Evolutionary conservation across 2,113 vertebrate genomes (phyloP).

Genomic region (Nansenia antarctica): DNA sequence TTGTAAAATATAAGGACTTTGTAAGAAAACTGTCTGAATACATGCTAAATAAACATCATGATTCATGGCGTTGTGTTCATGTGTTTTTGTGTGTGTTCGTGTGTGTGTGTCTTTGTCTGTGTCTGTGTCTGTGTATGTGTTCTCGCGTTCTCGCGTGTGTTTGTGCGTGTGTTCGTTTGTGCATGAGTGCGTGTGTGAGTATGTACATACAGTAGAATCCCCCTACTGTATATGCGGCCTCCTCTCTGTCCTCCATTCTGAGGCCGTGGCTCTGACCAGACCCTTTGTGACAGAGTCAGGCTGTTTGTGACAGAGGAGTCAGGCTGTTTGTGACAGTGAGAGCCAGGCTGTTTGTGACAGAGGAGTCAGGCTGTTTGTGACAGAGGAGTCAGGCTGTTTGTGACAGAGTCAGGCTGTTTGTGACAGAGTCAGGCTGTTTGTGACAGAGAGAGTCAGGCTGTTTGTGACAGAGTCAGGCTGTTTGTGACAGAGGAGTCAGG

Average conservation of each 20-base stretch:
- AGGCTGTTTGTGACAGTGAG: slow-evolving; percentile 29
- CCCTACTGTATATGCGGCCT: slow-evolving; percentile 2
- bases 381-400: slow-evolving; percentile 23
- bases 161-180: background rate
- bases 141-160: too few relatives aligned
- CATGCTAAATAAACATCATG: slow-evolving; percentile 44
- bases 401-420: slow-evolving; percentile 28
- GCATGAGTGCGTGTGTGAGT: background rate
- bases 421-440: slow-evolving; percentile 28
- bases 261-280: slow-evolving; percentile 16
- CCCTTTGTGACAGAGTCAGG: slow-evolving; percentile 44
- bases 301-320: slow-evolving; percentile 31
- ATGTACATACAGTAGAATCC: background rate
- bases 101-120: background rate
- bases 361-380: slow-evolving; percentile 27
- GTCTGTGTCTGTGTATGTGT: background rate
- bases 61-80: background rate
- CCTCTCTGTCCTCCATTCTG: background rate
- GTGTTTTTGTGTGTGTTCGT: background rate
- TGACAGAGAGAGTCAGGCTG: slow-evolving; percentile 32
- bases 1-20: slow-evolving; percentile 35
- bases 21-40: slow-evolving; percentile 23
- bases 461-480: slow-evolving; percentile 28
- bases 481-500: slow-evolving; percentile 29
- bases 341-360: slow-evolving; percentile 25